Percentiles rank a stretch among this genome's conserved stretches.
phyloP scores from a whole-genome alignment of 2,113 vertebrate species.

The Trichechus manatus region DNA sequence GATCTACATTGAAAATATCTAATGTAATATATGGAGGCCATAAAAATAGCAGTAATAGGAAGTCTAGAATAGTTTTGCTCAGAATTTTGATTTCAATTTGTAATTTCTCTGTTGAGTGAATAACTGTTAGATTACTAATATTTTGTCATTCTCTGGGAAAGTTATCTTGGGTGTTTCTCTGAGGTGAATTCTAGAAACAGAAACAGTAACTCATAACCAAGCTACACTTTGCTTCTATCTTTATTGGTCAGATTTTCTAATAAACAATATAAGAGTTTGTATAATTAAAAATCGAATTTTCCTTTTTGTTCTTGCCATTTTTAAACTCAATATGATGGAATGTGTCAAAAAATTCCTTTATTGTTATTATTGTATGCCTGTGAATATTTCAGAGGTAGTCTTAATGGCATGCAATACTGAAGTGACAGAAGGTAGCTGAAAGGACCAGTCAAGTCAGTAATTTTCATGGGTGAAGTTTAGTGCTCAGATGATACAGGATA shows the following conservation, averaged over 20 bases:
- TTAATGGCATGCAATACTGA: not conserved
- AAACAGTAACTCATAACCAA: not conserved
- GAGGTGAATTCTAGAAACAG: not conserved
- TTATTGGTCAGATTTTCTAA: not conserved
- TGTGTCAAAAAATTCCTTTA: not conserved
- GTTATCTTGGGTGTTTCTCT: not conserved
- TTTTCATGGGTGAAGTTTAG: slow-evolving; percentile 53
- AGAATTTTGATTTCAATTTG: not conserved
- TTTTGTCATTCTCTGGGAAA: not conserved
- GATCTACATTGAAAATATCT: not conserved
- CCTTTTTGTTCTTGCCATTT: not conserved
- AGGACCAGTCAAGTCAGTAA: not conserved
- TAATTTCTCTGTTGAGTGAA: not conserved
- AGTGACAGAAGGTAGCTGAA: slow-evolving; percentile 38
- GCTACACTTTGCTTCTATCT: not conserved
- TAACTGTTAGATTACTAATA: not conserved
- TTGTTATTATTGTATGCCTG: not conserved
- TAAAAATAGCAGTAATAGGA: not conserved
- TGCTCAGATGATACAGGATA: slow-evolving; percentile 64
- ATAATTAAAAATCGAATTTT: not conserved
- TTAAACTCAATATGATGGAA: not conserved
- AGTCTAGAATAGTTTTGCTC: not conserved
- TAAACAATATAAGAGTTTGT: not conserved
- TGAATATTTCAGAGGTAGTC: not conserved
- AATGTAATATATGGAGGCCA: not conserved